Percentiles rank a stretch among this genome's conserved stretches.
These are phyloP conservation scores for Brachypalpus laphriformis DNA, from an alignment of 2,888 invertebrate genomes.

Conservation along the genomic window DNA sequence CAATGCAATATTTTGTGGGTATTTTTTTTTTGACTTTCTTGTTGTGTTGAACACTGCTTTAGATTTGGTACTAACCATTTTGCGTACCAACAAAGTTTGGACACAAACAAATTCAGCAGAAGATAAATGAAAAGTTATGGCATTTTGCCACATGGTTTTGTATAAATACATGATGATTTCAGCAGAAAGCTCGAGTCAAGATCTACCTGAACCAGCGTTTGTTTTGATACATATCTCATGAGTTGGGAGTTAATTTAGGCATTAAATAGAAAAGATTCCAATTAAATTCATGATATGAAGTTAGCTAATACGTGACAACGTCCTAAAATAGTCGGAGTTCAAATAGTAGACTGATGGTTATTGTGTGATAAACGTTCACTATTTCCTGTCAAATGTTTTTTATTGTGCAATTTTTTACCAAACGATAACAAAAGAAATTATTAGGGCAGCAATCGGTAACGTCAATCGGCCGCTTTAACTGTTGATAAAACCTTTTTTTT, in stretches of 20 bases:
- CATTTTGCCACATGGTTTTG: not conserved
- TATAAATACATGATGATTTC: no score
- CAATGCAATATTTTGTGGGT: no score
- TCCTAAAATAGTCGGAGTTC: not conserved
- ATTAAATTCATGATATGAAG: slow-evolving; percentile 1
- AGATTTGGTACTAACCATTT: no score
- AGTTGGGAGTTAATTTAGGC: not conserved
- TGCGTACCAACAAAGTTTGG: no score
- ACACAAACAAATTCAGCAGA: no score
- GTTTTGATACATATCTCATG: not conserved
- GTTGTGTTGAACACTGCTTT: no score
- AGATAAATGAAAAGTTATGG: no score
- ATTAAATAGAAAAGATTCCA: not conserved
- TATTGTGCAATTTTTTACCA: not conserved
- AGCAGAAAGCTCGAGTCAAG: not conserved
- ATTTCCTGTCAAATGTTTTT: not conserved
- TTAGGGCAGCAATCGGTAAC: not conserved
- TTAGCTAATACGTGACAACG: not conserved
- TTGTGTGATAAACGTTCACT: not conserved
- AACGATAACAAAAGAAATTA: not conserved
- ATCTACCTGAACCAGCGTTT: not conserved
- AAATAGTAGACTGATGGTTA: not conserved
- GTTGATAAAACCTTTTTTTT: not conserved
- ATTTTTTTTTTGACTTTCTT: no score
- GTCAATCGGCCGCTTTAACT: not conserved